phyloP scores from a whole-genome alignment of 92 coral and sea anemone species.

The Muricea muricata region DNA sequence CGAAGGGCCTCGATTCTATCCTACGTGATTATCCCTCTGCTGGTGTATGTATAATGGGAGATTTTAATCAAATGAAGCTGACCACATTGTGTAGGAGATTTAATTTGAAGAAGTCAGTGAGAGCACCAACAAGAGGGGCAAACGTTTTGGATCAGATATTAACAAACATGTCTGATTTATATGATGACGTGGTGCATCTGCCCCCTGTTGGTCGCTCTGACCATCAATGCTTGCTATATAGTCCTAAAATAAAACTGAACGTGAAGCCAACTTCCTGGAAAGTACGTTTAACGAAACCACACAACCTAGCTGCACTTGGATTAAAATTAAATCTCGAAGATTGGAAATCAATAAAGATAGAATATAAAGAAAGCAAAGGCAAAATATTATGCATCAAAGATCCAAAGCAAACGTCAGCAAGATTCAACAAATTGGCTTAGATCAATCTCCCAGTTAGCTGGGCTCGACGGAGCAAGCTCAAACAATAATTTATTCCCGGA shows the following conservation, averaged over 20 bases:
- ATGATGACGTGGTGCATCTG: constrained; percentile 35
- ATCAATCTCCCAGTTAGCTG: constrained; percentile 14
- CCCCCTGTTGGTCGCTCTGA: no score
- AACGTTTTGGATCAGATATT: constrained; percentile 49
- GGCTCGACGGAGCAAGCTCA: no score
- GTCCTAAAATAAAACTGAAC: constrained; percentile 39
- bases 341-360: constrained; percentile 43
- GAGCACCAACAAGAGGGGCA: constrained; percentile 15
- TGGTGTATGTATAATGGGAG: constrained; percentile 33
- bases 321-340: constrained; percentile 34
- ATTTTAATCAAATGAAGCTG: constrained; percentile 12
- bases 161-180: no score
- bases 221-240: constrained; percentile 51
- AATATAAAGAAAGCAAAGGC: constrained; percentile 41
- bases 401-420: constrained; percentile 4
- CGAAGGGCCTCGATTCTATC: constrained; percentile 18
- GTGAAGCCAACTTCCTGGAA: constrained; percentile 30
- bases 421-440: constrained; percentile 33
- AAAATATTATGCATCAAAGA: constrained; percentile 25
- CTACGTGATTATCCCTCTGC: constrained; percentile 35
- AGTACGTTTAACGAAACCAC: constrained; percentile 44
- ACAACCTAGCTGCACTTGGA: constrained; percentile 23
- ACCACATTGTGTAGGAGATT: neutral
- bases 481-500: neutral
- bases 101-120: neutral